Evolutionary conservation across 2,113 vertebrate species (phyloP), one percentile per base, ranked within the genome.

Genomic region (Furnarius figulus): DNA sequence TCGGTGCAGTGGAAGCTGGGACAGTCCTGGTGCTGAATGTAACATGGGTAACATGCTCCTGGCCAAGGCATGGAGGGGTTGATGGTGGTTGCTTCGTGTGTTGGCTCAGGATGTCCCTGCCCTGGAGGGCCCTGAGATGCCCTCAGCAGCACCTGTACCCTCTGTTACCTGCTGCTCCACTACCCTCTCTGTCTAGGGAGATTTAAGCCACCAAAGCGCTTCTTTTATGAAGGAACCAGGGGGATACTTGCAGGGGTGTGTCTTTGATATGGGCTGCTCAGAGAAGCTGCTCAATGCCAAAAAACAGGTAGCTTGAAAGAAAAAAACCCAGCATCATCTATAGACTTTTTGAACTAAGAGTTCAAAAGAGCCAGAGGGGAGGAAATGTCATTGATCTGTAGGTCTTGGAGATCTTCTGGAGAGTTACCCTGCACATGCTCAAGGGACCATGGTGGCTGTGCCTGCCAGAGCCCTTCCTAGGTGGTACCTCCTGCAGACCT

Each of bases 281-380:
- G 67, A 49, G 77, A 37, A 73, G 30, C 49, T 47, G 52, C 19
- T 50, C 18, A 3, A 2, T 70, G 39, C 42, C 27, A 35, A 47
- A 50, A 74, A 16, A 19, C 31, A 50, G 25, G 33, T 7, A 52
- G 50, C 55, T 78, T 81, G 14, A 42, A 67, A 71, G 11, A 10
- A 35, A 35, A n/a, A 31, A 1, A 12, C 5, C 0, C 11, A 75
- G 20, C 40, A 25, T 85, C 10, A 28, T 28, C 5, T 40, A 0
- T 53, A 10, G 70, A 12, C 22, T 31, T 56, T n/a, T n/a, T n/a
- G n/a, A n/a, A n/a, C n/a, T n/a, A 24, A 59, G 37, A 79, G 28
- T 23, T 58, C 46, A 12, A 13, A n/a, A 10, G 9, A 76, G 31
- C 31, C 53, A 70, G 61, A 82, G 66, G 4, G 33, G 19, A 44